Conservation (phyloP, 1,140 invertebrate species). For the Ctenoplectra terminalis region DNA sequence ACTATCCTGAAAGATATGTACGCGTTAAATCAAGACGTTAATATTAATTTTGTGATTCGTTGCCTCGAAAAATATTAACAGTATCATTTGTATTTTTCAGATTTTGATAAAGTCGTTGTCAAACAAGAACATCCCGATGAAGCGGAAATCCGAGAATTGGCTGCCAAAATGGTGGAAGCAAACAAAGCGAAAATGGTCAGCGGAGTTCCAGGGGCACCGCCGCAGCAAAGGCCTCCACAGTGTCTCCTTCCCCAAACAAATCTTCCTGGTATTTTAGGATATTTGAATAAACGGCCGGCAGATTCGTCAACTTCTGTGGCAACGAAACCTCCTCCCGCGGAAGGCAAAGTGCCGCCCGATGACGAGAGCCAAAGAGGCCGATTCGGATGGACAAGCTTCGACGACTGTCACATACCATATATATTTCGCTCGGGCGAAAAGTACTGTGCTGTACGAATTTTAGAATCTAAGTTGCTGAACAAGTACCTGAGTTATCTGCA, state of each 20-base stretch:
- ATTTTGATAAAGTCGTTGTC: constrained; percentile 81
- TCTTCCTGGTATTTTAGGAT: constrained; percentile 85
- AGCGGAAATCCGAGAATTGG: constrained; percentile 92
- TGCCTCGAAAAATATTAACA: neutral
- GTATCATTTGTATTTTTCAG: constrained; percentile 36
- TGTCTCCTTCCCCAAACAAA: constrained; percentile 71
- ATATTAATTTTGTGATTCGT: too few species aligned
- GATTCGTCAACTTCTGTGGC: constrained; percentile 61
- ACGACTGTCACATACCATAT: constrained; percentile 93
- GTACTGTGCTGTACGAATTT: constrained; percentile 95
- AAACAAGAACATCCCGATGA: constrained; percentile 93
- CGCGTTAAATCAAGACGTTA: too few species aligned
- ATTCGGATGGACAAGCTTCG: constrained; percentile 95
- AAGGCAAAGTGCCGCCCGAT: constrained; percentile 84
- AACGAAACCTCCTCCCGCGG: constrained; percentile 70
- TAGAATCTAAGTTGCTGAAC: constrained; percentile 93
- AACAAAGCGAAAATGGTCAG: constrained; percentile 88
- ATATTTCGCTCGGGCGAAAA: constrained; percentile 92
- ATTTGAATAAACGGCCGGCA: constrained; percentile 77
- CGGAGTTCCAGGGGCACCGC: constrained; percentile 69
- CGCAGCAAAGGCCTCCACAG: constrained; percentile 48
- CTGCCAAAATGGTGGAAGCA: constrained; percentile 93
- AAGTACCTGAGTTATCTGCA: constrained; percentile 92
- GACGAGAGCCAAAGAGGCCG: constrained; percentile 92
- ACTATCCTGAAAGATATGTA: neutral